Conservation (phyloP, 2,113 vertebrate species). For the Turnix velox region DNA sequence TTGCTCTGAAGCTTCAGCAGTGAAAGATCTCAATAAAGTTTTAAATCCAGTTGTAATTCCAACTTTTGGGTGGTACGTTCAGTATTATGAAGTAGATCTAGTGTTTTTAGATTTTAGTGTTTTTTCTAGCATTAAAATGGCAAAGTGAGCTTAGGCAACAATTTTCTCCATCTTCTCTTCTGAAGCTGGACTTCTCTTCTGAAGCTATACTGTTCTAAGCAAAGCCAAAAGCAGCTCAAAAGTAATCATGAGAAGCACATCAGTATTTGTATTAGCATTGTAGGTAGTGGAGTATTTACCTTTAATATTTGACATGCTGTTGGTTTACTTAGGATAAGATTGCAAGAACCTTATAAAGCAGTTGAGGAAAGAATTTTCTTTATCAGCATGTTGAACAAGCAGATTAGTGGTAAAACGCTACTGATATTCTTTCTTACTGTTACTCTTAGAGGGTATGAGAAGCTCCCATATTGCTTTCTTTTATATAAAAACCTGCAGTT, state of each 20-base stretch:
- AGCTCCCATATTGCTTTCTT: neutral
- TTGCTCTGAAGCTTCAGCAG: neutral
- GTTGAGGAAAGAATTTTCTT: neutral
- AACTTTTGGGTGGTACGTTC: neutral
- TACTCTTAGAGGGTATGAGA: neutral
- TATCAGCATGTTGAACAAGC: neutral
- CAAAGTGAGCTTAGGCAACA: neutral
- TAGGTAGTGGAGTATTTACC: constrained; percentile 28
- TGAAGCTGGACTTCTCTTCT: constrained; percentile 19
- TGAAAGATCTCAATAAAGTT: neutral
- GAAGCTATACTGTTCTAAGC: constrained; percentile 6
- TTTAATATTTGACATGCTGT: neutral
- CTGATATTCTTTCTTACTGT: constrained; percentile 7
- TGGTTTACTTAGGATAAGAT: constrained; percentile 4
- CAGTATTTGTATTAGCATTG: constrained; percentile 3
- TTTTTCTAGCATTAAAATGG: neutral
- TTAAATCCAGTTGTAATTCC: neutral
- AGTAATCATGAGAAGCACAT: neutral
- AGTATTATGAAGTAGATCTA: neutral
- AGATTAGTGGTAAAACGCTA: neutral
- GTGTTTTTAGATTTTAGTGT: neutral
- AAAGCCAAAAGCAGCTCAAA: constrained; percentile 28
- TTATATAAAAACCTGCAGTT: constrained; percentile 13
- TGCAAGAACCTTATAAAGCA: neutral
- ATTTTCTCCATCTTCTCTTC: neutral